Evolutionary conservation across 1,140 invertebrate species (phyloP), one percentile per base, ranked within the genome.

Genomic region (Proctacanthus coquilletti): DNA sequence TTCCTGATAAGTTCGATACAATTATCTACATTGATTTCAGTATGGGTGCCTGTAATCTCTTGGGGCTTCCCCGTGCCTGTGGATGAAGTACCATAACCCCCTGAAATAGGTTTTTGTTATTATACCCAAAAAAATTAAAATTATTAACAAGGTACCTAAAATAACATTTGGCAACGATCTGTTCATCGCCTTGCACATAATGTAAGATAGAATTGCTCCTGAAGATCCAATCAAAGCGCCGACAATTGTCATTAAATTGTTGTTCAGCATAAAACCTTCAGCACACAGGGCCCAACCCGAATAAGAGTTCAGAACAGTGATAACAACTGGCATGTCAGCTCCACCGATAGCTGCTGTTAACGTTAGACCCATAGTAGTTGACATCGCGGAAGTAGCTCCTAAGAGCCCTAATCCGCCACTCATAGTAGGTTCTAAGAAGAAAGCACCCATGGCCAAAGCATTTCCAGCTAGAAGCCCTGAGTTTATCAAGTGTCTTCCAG

Each of bases 111-210:
- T 60, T 85, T 91, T 0, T 80, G 72, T 5, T 91, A 63, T 2
- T 83, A 88, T 18, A 3, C 5, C 10, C 18, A 5, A 6, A 6
- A 3, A 21, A 21, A 23, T 20, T 14, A 23, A 10, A 20, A 23
- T 3, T 14, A 11, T 13, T 14, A 36, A 36, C 9, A n/a, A 13
- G 20, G 11, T 20, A 20, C 87, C 87, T 34, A 92, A 62, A 48
- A 92, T 91, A 0, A 92, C 87, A 61, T 86, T 92, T 0, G 82
- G 73, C 5, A 93, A 62, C 2, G 84, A 89, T 18, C 87, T 64
- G 61, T 93, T 93, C 87, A 93, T 93, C 4, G 86, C 87, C 80
- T 85, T 86, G 70, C 87, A 92, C 87, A 92, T 92, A 47, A 93
- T 92, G 62, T 93, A 89, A 0, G 85, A 91, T 3, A 93, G 68